Conservation (phyloP, 23 tunicate genomes). For the Styela plicata region DNA sequence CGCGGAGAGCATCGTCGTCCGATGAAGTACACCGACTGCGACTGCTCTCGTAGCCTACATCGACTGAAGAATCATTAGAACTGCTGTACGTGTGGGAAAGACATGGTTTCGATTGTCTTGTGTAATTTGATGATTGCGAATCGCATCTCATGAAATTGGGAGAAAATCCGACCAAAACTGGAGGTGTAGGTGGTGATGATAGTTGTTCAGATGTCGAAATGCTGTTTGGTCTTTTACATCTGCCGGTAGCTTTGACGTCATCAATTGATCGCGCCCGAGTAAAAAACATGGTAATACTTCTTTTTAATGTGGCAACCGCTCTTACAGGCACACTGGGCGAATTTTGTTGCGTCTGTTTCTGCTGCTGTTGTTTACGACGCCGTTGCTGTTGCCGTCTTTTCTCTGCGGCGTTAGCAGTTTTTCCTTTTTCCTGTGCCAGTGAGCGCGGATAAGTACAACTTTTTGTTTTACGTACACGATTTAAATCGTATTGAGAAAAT, state of each 20-base stretch:
- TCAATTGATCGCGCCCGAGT: background rate
- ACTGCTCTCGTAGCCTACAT: constrained; percentile 31
- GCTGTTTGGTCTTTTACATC: background rate
- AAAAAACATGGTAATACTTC: background rate
- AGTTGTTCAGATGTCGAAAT: background rate
- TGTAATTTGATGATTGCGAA: background rate
- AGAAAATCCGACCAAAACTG: background rate
- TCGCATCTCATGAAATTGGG: background rate
- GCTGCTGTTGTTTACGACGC: background rate
- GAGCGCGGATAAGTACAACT: background rate
- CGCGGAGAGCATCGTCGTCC: background rate
- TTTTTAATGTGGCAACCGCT: background rate
- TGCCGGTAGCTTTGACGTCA: background rate
- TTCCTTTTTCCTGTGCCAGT: background rate
- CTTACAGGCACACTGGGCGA: no score
- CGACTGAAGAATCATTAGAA: constrained; percentile 4
- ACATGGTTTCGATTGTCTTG: background rate
- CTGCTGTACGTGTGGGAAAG: background rate
- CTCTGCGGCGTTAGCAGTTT: background rate
- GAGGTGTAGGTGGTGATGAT: background rate
- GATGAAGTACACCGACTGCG: constrained; percentile 18
- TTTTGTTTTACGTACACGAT: background rate
- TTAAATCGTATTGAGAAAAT: background rate
- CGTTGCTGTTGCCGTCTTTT: background rate
- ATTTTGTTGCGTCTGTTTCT: no score